Base-by-base conservation (phyloP, 2,113 vertebrate species). In the Myotis lucifugus region DNA sequence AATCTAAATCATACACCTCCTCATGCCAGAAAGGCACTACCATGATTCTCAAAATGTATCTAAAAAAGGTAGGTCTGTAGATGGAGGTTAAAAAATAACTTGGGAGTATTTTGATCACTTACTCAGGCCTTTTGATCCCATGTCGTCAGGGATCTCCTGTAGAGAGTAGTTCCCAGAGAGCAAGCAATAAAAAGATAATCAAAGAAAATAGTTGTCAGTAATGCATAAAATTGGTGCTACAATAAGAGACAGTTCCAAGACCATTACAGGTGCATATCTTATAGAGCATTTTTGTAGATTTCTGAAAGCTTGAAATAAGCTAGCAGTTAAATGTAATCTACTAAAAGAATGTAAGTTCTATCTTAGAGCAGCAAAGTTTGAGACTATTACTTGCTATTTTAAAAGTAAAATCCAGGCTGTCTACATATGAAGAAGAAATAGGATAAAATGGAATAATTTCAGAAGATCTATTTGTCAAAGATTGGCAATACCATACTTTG, bases 61-160 rank as follows among this genome's bases (percentile, higher is more conserved):
- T 97, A 97, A 94, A 97, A 96, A 96, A 85, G 46, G 94, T 94
- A 91, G 97, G 94, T 98, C 93, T 97, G 98, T 93, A 97, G 97
- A 96, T 70, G 97, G 98, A 98, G 98, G 97, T 98, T 98, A 98
- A 98, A 96, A 98, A 97, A 94, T 96, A 98, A 98, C 98, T 98
- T 97, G 98, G 98, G 98, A 97, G 98, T 96, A 97, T 98, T 98
- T 97, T 98, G 97, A 95, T 97, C 96, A 99, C 99, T 99, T 99
- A 99, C 99, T 99, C 99, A 99, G 99, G 98, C 98, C 98, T 99
- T 99, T 99, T 98, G 99, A 98, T 97, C 99, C 98, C 98, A 99
- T 98, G 99, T 99, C 99, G 96, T 99, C 99, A 98, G 98, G 99
- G 99, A 99, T 99, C 98, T 99, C 99, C 99, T 99, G 99, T 98